phyloP scores from a whole-genome alignment of 1,140 invertebrate species.

The Drosophila virilis region DNA sequence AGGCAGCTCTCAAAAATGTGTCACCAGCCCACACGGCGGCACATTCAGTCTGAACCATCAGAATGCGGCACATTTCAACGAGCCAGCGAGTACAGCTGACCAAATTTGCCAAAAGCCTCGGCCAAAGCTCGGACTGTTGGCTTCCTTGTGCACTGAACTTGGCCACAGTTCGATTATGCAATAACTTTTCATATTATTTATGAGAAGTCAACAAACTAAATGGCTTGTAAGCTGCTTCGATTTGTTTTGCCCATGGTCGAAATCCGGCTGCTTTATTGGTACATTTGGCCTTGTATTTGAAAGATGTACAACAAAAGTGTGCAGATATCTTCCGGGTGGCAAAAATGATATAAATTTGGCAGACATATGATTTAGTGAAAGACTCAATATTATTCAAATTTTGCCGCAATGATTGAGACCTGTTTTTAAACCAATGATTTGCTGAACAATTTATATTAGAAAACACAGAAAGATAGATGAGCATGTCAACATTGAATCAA shows the following conservation, averaged over 20 bases:
- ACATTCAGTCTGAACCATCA: constrained; percentile 4
- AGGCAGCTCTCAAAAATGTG: constrained; percentile 34
- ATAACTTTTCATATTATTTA: not conserved
- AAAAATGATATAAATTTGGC: not conserved
- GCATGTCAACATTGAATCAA: no score
- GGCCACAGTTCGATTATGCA: not conserved
- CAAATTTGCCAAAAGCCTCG: constrained; percentile 5
- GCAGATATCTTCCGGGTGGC: not conserved
- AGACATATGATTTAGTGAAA: not conserved
- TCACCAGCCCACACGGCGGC: constrained; percentile 22
- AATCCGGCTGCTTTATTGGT: not conserved
- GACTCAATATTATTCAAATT: not conserved
- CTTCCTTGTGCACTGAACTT: constrained; percentile 25
- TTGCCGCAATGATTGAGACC: not conserved
- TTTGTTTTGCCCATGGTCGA: not conserved
- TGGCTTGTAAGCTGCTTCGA: constrained; percentile 1
- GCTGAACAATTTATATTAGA: no score
- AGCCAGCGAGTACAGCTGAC: constrained; percentile 2
- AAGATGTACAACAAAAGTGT: not conserved
- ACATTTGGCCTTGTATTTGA: not conserved
- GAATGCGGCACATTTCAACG: constrained; percentile 18
- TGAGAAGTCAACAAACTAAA: not conserved
- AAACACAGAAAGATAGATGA: no score
- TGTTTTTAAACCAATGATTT: no score
- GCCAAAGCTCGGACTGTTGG: not conserved